phyloP scores from a whole-genome alignment of 2,113 vertebrate genomes.

The Marmota monax region DNA sequence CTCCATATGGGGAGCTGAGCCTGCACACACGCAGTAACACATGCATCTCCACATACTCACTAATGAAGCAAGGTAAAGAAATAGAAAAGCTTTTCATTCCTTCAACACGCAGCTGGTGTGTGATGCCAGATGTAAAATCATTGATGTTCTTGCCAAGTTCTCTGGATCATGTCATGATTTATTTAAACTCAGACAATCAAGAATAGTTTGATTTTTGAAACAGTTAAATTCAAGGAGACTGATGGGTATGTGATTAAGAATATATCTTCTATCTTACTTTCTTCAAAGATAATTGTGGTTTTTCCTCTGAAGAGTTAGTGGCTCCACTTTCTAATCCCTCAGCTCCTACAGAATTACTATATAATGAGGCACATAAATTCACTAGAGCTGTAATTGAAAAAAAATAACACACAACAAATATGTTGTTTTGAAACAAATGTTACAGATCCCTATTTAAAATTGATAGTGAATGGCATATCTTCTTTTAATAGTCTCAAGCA shows the following conservation, averaged over 20 bases:
- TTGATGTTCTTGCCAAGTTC: constrained; percentile 84
- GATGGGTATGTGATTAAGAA: constrained; percentile 73
- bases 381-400: constrained; percentile 72
- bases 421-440: constrained; percentile 74
- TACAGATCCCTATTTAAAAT: constrained; percentile 56
- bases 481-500: constrained; percentile 66
- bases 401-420: background rate
- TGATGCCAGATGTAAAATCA: constrained; percentile 85
- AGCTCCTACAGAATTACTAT: constrained; percentile 72
- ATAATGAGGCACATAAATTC: constrained; percentile 80
- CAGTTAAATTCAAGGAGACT: constrained; percentile 72
- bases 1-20: constrained; percentile 82
- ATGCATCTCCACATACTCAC: constrained; percentile 82
- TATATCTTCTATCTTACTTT: constrained; percentile 67
- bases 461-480: background rate
- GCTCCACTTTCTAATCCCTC: constrained; percentile 74
- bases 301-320: constrained; percentile 77
- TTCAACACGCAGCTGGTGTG: constrained; percentile 79
- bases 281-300: constrained; percentile 70
- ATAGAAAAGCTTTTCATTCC: constrained; percentile 75
- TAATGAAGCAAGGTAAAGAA: constrained; percentile 87
- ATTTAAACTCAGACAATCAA: constrained; percentile 81
- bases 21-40: constrained; percentile 68
- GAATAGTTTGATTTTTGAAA: constrained; percentile 81
- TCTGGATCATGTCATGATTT: constrained; percentile 84